Conservation (phyloP, 2,888 invertebrate genomes). For the Yponomeuta malinellus region DNA sequence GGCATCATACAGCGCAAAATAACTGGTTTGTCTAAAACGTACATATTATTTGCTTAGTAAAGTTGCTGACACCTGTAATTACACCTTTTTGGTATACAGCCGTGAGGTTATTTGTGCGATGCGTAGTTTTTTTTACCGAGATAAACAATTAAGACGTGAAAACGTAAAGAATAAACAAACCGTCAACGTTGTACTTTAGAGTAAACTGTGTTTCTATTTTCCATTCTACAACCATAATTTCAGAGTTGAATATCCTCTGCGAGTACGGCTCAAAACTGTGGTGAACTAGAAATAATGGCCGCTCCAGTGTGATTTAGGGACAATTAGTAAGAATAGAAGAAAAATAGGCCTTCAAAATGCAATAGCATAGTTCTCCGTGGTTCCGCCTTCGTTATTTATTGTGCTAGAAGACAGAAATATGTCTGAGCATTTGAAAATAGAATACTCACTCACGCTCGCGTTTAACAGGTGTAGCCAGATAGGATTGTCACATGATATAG, state of each 20-base stretch:
- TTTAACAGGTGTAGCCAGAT: neutral
- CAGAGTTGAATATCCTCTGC: neutral
- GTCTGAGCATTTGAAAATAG: neutral
- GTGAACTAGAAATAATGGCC: neutral
- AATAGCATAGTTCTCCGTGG: neutral
- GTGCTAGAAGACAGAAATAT: neutral
- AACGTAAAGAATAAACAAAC: neutral
- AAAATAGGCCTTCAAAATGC: neutral
- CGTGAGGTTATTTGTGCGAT: neutral
- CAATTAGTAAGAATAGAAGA: conserved; percentile 1
- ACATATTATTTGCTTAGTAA: too few species aligned
- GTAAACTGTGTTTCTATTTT: neutral
- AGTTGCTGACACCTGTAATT: too few species aligned
- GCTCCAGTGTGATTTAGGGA: conserved; percentile 3
- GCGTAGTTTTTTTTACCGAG: neutral
- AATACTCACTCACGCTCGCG: neutral
- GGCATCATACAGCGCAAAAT: too few species aligned
- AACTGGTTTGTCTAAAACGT: too few species aligned
- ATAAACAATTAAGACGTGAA: neutral
- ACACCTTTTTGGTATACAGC: neutral
- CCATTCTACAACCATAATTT: neutral
- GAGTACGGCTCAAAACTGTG: neutral
- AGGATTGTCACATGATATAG: too few species aligned
- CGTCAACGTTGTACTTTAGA: neutral
- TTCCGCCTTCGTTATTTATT: neutral